Evolutionary conservation across 1,140 invertebrate genomes (phyloP), one percentile per base, ranked within the genome.

Genomic region (Pogonomyrmex californicus): DNA sequence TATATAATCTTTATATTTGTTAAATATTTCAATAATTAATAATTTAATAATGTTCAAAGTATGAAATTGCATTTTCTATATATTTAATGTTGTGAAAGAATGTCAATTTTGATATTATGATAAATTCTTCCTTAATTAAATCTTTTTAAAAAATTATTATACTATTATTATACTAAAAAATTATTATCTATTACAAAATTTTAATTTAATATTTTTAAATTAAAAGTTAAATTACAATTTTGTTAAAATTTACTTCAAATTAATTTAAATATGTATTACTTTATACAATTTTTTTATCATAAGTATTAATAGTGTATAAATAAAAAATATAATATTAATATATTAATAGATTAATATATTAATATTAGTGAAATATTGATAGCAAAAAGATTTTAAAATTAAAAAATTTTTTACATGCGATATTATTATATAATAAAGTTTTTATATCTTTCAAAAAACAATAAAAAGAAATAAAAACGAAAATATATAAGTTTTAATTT

Each of bases 241-340:
- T 12, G 14, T 38, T 73, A 56, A 73, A 73, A n/a, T 73, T 65
- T 56, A 41, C 23, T n/a, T 68, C 14, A 23, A 66, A 36, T 56
- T 41, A 49, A 49, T 14, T 47, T 33, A 47, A 4, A 68, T 5
- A 17, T 33, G 10, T 0, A 0, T 49, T 30, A 68, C 2, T 71
- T 70, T 36, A 7, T 68, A 30, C 4, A 49, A 33, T 71, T 17
- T 49, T 49, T 49, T 51, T 51, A 17, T 47, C 4, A 7, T 47
- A n/a, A n/a, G n/a, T 58, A 54, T 23, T 23, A 23, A 23, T 23
- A 23, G 23, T 23, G 23, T 23, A 23, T 23, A 23, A 23, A 23
- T 23, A 23, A 23, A 23, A 23, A 23, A 23, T 23, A 23, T 23
- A 23, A 23, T 23, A n/a, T 17, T 54, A 54, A 54, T 54, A 54